Conservation (phyloP, 30 jellyfish, hydroid and myxozoan species). For the Chrysaora quinquecirrha region DNA sequence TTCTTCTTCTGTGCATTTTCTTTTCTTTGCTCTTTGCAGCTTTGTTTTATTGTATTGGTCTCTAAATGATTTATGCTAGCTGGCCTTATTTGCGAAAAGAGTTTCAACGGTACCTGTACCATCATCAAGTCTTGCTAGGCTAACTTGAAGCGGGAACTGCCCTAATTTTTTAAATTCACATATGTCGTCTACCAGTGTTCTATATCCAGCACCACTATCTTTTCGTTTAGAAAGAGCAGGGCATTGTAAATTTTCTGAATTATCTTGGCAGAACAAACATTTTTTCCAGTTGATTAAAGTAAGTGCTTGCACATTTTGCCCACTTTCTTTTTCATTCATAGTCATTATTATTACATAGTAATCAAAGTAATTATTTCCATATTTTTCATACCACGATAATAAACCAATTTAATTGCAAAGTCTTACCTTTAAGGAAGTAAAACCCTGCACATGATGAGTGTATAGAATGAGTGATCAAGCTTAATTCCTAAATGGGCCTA, state of each 20-base stretch:
- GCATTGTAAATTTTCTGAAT: slow-evolving; percentile 22
- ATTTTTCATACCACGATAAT: too few species aligned
- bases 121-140: slow-evolving; percentile 42
- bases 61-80: slow-evolving; percentile 49
- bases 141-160: slow-evolving; percentile 8
- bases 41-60: slow-evolving; percentile 34
- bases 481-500: too few species aligned
- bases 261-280: too few species aligned
- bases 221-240: slow-evolving; percentile 39
- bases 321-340: too few species aligned
- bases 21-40: slow-evolving; percentile 30
- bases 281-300: slow-evolving; percentile 2
- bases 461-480: too few species aligned
- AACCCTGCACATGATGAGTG: too few species aligned
- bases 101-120: slow-evolving; percentile 24
- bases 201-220: slow-evolving; percentile 37
- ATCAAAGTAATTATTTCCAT: too few species aligned
- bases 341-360: too few species aligned
- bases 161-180: slow-evolving; percentile 28
- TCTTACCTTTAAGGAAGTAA: too few species aligned
- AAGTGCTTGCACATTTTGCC: not conserved
- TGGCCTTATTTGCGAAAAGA: slow-evolving; percentile 1
- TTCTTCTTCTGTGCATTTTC: slow-evolving; percentile 32
- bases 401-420: too few species aligned
- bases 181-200: slow-evolving; percentile 23